These are phyloP conservation scores for Thumatha senex DNA, from an alignment of 2,888 invertebrate species.

Conservation along the genomic window DNA sequence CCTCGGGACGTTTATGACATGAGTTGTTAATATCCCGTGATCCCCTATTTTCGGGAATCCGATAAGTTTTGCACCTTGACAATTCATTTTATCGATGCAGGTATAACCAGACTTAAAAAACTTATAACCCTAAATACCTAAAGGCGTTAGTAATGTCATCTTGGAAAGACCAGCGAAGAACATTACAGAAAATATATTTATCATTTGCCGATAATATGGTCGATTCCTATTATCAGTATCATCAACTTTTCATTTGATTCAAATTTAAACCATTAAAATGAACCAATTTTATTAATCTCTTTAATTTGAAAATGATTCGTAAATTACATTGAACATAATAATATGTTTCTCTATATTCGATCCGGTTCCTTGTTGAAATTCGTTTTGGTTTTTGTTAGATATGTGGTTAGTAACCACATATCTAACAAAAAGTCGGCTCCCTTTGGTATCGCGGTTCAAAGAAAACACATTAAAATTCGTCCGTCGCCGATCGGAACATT, in stretches of 20 bases:
- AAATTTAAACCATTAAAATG: conserved; percentile 30
- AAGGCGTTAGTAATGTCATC: conserved; percentile 2
- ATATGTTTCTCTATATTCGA: conserved; percentile 26
- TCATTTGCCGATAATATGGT: too few relatives aligned
- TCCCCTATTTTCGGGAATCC: too few relatives aligned
- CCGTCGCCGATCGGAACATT: conserved; percentile 31
- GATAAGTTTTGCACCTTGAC: too few relatives aligned
- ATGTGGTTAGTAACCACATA: conserved; percentile 30
- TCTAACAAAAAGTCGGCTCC: conserved; percentile 43
- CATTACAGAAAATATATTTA: too few relatives aligned
- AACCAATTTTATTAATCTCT: conserved; percentile 24
- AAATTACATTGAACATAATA: conserved; percentile 35
- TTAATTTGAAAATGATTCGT: conserved; percentile 34
- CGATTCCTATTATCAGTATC: conserved; percentile 12
- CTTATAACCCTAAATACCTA: too few relatives aligned
- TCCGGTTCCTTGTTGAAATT: conserved; percentile 21
- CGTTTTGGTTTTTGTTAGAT: conserved; percentile 29
- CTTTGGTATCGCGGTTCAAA: conserved; percentile 52
- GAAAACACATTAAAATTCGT: conserved; percentile 64
- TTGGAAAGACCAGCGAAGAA: conserved; percentile 23
- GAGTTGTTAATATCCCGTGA: too few relatives aligned
- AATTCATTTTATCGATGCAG: too few relatives aligned
- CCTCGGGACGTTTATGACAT: too few relatives aligned
- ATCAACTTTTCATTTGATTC: conserved; percentile 39
- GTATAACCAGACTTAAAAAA: too few relatives aligned